Evolutionary conservation across 2,888 invertebrate species (phyloP), one percentile per base, ranked within the genome.

Genomic region (Clunio marinus): DNA sequence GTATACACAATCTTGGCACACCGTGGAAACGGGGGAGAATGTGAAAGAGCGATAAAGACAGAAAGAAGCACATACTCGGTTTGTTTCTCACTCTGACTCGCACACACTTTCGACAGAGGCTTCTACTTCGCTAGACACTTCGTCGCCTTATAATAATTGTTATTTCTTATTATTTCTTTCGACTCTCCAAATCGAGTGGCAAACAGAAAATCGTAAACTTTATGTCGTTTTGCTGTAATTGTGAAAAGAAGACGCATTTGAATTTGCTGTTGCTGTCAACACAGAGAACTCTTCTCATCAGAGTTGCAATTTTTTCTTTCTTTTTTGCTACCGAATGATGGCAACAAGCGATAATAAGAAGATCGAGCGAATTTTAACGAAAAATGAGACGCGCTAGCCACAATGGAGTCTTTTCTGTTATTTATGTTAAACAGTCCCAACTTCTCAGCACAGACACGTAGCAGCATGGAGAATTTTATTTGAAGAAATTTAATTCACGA

Each of bases 81-180:
- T 51, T 8, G 41, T 10, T 3, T 51, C 22, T 51, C 51, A 2
- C 17, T 51, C 22, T 51, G 2, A 17, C 51, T 17, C 51, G 22
- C 51, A 20, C 51, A 22, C 51, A 17, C 22, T 51, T n/a, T 22
- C 51, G 51, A 51, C 51, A 17, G 20, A 20, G 22, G 51, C 41
- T 41, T 51, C 51, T 41, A 51, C 60, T 32, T 28, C 41, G 60
- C 60, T 60, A 60, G 60, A 60, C 60, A 60, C 32, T 60, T 27
- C 60, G 60, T 60, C 60, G 60, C 60, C 60, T 60, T 27, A 60
- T 60, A 60, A 60, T 60, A 60, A 60, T 60, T 60, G 60, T 60
- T 60, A 60, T 60, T 60, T 60, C 37, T 60, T 37, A 35, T 37
- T 60, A 35, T 37, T 60, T 35, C 15, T 37, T 60, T 13, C 35